phyloP scores from a whole-genome alignment of 2,888 invertebrate species.

The Lycia hirtaria region DNA sequence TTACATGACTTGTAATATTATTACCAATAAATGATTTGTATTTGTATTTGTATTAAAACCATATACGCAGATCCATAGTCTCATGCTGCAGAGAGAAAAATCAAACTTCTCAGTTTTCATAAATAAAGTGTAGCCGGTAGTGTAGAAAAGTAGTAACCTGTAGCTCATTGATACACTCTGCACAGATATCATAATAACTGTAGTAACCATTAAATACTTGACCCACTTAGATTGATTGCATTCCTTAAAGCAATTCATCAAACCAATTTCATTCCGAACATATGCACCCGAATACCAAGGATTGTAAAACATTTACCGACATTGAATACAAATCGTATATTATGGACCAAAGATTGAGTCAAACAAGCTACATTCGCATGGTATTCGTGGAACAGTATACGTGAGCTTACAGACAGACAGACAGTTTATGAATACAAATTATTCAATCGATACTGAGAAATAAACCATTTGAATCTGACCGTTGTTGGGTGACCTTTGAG shows the following conservation, averaged over 20 bases:
- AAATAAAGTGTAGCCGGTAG: too few species aligned
- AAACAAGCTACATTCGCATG: slow-evolving; percentile 37
- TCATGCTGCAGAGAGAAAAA: too few species aligned
- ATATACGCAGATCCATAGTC: too few species aligned
- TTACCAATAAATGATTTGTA: too few species aligned
- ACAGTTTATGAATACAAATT: slow-evolving; percentile 46
- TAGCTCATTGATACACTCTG: too few species aligned
- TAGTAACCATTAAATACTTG: background rate
- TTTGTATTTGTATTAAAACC: too few species aligned
- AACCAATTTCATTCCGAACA: slow-evolving; percentile 18
- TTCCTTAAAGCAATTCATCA: slow-evolving; percentile 11
- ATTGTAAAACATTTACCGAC: slow-evolving; percentile 31
- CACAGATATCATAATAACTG: too few species aligned
- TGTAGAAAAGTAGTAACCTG: too few species aligned
- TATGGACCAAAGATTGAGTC: slow-evolving; percentile 35
- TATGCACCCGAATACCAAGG: slow-evolving; percentile 19
- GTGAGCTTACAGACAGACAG: slow-evolving; percentile 38
- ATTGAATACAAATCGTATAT: slow-evolving; percentile 54
- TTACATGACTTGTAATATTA: too few species aligned
- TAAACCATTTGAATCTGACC: slow-evolving; percentile 11
- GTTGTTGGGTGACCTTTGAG: slow-evolving; percentile 5
- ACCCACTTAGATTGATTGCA: slow-evolving; percentile 18
- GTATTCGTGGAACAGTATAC: slow-evolving; percentile 45
- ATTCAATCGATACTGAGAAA: slow-evolving; percentile 33
- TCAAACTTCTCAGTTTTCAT: too few species aligned